These are phyloP conservation scores for Melipona quadrifasciata DNA, from an alignment of 1,140 invertebrate genomes.

Conservation along the genomic window DNA sequence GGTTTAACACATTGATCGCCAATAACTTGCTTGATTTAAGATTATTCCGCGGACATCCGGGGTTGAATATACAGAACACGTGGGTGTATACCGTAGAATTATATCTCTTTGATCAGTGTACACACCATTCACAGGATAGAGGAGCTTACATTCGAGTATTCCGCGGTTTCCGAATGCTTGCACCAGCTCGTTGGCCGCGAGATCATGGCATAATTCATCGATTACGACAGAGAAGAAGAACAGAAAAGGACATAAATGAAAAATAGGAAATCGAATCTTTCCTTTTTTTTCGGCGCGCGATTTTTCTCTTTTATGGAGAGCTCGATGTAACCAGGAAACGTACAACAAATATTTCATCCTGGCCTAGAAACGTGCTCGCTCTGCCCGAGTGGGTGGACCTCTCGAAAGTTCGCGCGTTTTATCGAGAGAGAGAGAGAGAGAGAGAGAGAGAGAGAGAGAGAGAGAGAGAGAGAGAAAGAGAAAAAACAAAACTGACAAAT, in stretches of 20 bases:
- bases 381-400: too few species aligned
- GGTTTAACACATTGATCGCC: background rate
- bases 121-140: background rate
- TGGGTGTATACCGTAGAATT: background rate
- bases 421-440: background rate
- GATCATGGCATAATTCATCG: background rate
- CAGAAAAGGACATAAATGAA: background rate
- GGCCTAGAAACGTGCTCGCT: background rate
- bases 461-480: too few species aligned
- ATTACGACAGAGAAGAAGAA: background rate
- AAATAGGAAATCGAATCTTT: background rate
- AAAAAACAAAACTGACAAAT: background rate
- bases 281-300: background rate
- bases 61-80: background rate
- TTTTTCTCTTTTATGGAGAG: background rate
- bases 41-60: background rate
- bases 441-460: too few species aligned
- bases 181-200: background rate
- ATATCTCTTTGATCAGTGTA: background rate
- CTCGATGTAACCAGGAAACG: background rate
- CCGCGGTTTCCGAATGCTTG: background rate
- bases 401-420: background rate
- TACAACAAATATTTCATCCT: background rate
- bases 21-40: background rate
- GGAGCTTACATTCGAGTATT: too few species aligned